These are phyloP conservation scores for Chrysodeixis includens DNA, from an alignment of 2,888 invertebrate genomes.

Conservation along the genomic window DNA sequence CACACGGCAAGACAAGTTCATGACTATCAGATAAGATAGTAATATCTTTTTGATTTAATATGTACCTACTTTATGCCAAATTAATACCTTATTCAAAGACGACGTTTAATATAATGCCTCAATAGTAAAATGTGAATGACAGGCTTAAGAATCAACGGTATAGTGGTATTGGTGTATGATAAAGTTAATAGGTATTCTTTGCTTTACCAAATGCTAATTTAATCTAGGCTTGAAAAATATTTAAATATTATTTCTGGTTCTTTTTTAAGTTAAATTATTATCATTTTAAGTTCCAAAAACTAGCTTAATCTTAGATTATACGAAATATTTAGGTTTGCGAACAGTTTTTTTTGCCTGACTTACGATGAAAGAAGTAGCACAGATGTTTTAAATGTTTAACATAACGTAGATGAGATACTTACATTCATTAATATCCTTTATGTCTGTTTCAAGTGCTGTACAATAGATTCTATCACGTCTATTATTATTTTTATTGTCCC, in stretches of 20 bases:
- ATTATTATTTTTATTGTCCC: conserved; percentile 63
- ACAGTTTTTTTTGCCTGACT: neutral
- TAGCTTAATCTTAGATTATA: neutral
- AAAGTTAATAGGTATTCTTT: conserved; percentile 34
- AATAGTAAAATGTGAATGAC: conserved; percentile 54
- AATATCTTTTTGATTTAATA: conserved; percentile 37
- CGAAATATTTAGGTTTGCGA: neutral
- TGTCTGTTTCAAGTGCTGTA: conserved; percentile 25
- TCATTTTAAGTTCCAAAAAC: neutral
- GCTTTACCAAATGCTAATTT: conserved; percentile 7
- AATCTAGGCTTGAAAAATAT: neutral
- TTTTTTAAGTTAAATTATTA: too few relatives aligned
- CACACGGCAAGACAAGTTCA: conserved; percentile 49
- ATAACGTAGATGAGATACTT: conserved; percentile 6
- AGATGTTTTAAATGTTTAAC: neutral
- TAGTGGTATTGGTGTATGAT: conserved; percentile 44
- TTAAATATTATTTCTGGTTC: too few relatives aligned
- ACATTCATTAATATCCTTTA: conserved; percentile 46
- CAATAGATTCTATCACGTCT: conserved; percentile 43
- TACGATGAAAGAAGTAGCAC: neutral
- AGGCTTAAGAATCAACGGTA: conserved; percentile 62
- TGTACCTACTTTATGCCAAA: conserved; percentile 29
- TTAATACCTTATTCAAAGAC: conserved; percentile 48
- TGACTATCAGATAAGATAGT: conserved; percentile 38
- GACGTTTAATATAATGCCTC: conserved; percentile 55